Evolutionary conservation across 37 sponge, comb jelly and placozoan genomes (phyloP).

Genomic region (Tethya wilhelma): DNA sequence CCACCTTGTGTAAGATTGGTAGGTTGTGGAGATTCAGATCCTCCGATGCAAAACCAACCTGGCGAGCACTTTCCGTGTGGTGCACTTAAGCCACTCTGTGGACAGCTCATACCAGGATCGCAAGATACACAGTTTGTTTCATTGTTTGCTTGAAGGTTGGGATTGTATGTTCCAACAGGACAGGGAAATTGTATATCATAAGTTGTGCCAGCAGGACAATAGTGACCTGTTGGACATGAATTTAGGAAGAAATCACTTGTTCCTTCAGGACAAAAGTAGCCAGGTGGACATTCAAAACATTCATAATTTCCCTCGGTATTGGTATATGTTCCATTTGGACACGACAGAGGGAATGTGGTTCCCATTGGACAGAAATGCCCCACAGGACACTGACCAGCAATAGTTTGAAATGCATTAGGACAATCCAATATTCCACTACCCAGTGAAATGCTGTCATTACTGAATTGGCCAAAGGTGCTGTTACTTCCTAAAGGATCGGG

Average conservation of each 20-base stretch:
- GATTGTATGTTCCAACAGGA: constrained; percentile 5
- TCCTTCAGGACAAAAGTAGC: background rate
- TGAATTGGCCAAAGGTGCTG: background rate
- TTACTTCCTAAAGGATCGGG: background rate
- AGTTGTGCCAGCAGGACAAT: background rate
- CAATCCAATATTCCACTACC: background rate
- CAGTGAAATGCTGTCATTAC: background rate
- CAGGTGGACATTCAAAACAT: constrained; percentile 2
- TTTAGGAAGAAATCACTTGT: background rate
- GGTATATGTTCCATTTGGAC: background rate
- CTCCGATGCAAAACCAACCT: constrained; percentile 6
- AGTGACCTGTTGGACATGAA: constrained; percentile 1
- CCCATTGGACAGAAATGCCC: background rate
- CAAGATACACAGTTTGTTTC: background rate
- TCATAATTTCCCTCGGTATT: background rate
- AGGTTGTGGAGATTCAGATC: background rate
- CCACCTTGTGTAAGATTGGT: background rate
- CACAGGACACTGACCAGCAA: background rate
- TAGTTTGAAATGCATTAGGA: background rate
- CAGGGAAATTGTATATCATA: background rate
- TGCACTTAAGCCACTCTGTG: background rate
- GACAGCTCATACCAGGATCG: background rate
- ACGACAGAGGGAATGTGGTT: background rate
- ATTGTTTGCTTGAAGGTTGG: background rate
- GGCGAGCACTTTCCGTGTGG: background rate